Percentiles rank a stretch among this genome's conserved stretches.
Conservation (phyloP, 53 echinoderm and acorn worm genomes). For the Echinarachnius parma region DNA sequence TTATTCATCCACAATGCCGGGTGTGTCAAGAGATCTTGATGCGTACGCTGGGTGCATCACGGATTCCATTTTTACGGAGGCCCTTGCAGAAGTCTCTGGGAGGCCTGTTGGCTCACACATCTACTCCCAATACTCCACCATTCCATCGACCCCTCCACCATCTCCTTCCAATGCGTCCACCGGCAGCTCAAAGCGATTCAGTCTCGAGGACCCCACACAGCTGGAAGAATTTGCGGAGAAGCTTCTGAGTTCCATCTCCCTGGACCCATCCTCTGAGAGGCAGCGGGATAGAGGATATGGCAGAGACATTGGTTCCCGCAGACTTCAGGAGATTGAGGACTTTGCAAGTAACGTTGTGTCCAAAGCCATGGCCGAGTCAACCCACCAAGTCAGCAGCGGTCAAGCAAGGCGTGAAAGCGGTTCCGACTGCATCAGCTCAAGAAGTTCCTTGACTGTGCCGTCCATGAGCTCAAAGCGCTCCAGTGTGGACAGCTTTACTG, state of each 20-base stretch:
- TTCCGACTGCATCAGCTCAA: conserved; percentile 59
- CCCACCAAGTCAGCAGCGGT: conserved; percentile 47
- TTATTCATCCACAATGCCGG: conserved; percentile 21
- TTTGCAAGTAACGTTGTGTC: conserved; percentile 65
- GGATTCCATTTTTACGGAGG: conserved; percentile 13
- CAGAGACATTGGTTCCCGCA: background rate
- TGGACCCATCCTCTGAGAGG: conserved; percentile 28
- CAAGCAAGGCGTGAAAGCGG: conserved; percentile 42
- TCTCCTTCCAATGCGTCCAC: conserved; percentile 53
- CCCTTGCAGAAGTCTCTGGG: conserved; percentile 4
- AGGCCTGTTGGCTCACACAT: background rate
- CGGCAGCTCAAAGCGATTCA: conserved; percentile 40
- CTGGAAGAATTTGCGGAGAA: conserved; percentile 51
- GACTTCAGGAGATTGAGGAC: conserved; percentile 46
- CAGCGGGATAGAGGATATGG: conserved; percentile 2
- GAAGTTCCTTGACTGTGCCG: conserved; percentile 64
- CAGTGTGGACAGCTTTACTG: conserved; percentile 90
- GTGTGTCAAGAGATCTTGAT: conserved; percentile 30
- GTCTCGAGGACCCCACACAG: conserved; percentile 34
- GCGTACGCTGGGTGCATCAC: conserved; percentile 3
- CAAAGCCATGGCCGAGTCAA: conserved; percentile 57
- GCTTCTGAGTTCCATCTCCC: conserved; percentile 50
- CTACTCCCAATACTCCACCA: conserved; percentile 23
- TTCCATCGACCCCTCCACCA: conserved; percentile 43
- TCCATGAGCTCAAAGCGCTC: conserved; percentile 70